Evolutionary conservation across 2,113 vertebrate species (phyloP), one percentile per base, ranked within the genome.

Genomic region (Vanacampus margaritifer): DNA sequence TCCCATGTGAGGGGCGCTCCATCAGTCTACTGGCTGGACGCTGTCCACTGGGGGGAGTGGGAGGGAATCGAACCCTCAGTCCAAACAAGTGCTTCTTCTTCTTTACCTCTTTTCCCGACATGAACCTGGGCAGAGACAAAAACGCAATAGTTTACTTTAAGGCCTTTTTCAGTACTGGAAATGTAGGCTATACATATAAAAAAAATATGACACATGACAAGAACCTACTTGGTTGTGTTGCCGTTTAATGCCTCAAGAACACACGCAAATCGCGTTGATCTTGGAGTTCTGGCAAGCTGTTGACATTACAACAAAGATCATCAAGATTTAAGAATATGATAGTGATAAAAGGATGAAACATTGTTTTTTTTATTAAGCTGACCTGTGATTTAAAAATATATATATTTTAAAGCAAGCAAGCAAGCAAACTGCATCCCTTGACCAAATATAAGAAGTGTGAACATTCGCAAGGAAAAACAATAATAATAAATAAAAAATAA

Each of bases 71-170:
- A 90, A 99, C 94, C 91, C 96, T 94, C 72, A 99, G 90, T 37
- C 96, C 95, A 91, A 97, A 99, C 88, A 98, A 93, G 90, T 98
- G 96, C 77, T 99, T 99, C 91, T 98, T 99, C 82, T 99, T 99
- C 91, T 99, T 99, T 61, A 99, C 97, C 90, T 99, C 97, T 78
- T 99, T 99, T 70, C 96, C 96, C 72, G 96, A 98, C 95, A 98
- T 98, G 90, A 99, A 99, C 93, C 97, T 99, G 21, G 21, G 21
- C 75, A 79, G 53, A 73, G 45, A 36, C 1, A 5, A 11, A 3
- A 58, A 5, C n/a, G 2, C 11, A 23, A 51, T 1, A 23, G n/a
- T 11, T 35, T 17, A 43, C 7, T 36, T 56, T 39, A 32, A 36
- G n/a, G 35, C 24, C 2, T 36, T 21, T 13, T 51, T 54, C 23